These are phyloP conservation scores for Empidonax traillii DNA, from an alignment of 2,113 vertebrate species.

Conservation along the genomic window DNA sequence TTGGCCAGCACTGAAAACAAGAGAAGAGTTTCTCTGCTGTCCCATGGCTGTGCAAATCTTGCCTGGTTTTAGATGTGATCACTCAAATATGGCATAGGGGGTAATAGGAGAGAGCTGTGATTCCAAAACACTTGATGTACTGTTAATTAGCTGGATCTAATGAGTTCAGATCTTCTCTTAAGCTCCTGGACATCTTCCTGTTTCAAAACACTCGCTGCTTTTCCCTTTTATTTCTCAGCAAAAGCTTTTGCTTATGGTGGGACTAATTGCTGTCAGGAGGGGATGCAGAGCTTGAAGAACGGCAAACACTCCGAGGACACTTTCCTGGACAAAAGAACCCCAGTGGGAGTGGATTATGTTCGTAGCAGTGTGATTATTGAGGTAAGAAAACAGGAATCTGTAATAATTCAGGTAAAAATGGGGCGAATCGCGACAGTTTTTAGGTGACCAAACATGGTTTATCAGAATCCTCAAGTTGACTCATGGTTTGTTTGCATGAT, in stretches of 20 bases:
- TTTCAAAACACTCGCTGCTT: not conserved
- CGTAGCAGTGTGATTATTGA: constrained; percentile 84
- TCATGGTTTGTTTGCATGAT: not conserved
- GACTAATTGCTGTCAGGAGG: constrained; percentile 80
- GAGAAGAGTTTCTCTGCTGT: not conserved
- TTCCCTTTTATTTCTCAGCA: constrained; percentile 65
- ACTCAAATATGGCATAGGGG: not conserved
- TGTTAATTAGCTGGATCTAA: not conserved
- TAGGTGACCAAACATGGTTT: not conserved
- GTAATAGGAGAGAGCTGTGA: not conserved
- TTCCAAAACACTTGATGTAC: not conserved
- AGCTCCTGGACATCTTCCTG: not conserved
- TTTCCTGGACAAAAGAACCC: constrained; percentile 70
- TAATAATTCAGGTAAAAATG: not conserved
- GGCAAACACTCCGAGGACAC: constrained; percentile 71
- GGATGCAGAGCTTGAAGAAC: constrained; percentile 69
- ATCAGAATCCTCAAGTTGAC: not conserved
- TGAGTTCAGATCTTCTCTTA: not conserved
- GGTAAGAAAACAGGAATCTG: constrained; percentile 58
- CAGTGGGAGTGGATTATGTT: constrained; percentile 79
- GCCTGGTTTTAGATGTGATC: not conserved
- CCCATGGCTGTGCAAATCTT: not conserved
- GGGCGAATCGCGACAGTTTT: not conserved
- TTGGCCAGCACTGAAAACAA: not conserved
- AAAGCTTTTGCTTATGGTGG: constrained; percentile 86